Conservation (phyloP, 2,797 vertebrate species). For the Poecilia velifera region DNA sequence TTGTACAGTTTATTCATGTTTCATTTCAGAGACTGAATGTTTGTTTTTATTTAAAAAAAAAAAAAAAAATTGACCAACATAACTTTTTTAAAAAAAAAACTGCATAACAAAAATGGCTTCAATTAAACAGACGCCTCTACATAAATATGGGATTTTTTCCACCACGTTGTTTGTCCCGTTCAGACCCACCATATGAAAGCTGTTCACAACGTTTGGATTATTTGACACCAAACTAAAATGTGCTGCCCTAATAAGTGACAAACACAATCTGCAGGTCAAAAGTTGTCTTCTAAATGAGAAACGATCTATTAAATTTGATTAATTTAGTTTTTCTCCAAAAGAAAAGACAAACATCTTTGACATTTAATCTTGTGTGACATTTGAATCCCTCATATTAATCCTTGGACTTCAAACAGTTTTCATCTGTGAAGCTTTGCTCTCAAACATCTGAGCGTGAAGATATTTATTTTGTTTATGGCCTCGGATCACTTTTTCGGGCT, state of each 20-base stretch:
- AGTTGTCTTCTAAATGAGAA: background rate
- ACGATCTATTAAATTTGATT: background rate
- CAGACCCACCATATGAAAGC: conserved; percentile 31
- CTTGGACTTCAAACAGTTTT: background rate
- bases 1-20: background rate
- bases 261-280: background rate
- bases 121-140: background rate
- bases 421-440: background rate
- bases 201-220: conserved; percentile 48
- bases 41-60: background rate
- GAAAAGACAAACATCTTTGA: background rate
- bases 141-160: background rate
- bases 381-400: background rate
- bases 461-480: conserved; percentile 16
- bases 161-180: conserved; percentile 1
- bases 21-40: background rate
- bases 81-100: background rate
- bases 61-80: background rate
- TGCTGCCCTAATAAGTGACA: background rate
- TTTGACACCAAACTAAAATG: conserved; percentile 30
- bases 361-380: background rate
- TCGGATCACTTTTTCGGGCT: conserved; percentile 20
- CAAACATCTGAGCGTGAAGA: conserved; percentile 2
- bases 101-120: background rate
- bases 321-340: background rate